These are phyloP conservation scores for Pristionchus arcanus DNA, from an alignment of 2,888 invertebrate species.

Conservation along the genomic window DNA sequence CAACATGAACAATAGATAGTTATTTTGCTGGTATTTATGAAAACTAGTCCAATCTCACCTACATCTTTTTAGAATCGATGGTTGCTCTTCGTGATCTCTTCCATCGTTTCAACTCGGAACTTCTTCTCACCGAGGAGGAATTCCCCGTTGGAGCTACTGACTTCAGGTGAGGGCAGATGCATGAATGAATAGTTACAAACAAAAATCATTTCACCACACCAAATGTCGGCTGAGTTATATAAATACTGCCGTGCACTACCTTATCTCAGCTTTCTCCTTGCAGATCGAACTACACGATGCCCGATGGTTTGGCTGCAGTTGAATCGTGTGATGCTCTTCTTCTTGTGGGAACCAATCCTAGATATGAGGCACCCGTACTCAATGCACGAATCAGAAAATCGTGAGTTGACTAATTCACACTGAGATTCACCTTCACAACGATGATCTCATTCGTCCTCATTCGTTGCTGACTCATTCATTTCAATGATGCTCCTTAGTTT, in stretches of 20 bases:
- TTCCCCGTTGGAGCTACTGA: conserved; percentile 84
- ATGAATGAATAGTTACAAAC: too few species aligned
- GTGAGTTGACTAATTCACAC: conserved; percentile 57
- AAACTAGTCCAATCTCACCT: too few species aligned
- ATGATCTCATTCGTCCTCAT: background rate
- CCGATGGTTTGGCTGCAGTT: conserved; percentile 90
- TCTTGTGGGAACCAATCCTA: conserved; percentile 95
- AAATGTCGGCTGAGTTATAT: too few species aligned
- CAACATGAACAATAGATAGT: too few species aligned
- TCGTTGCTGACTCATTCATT: too few species aligned
- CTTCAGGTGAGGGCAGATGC: conserved; percentile 79
- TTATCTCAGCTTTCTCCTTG: background rate
- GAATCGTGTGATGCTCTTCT: conserved; percentile 95
- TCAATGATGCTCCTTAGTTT: too few species aligned
- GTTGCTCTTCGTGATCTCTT: conserved; percentile 93
- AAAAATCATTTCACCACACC: too few species aligned
- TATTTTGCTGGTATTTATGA: too few species aligned
- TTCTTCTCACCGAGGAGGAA: conserved; percentile 91
- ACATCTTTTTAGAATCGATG: conserved; percentile 85
- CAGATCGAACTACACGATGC: conserved; percentile 88
- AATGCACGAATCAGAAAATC: conserved; percentile 96
- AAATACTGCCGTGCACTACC: too few species aligned
- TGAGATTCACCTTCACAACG: too few species aligned
- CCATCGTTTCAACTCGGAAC: conserved; percentile 91
- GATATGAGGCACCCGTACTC: conserved; percentile 96